Percentiles rank a stretch among this genome's conserved stretches.
Evolutionary conservation across 2,888 invertebrate genomes (phyloP).

Genomic region (Drosophila acutilabella): DNA sequence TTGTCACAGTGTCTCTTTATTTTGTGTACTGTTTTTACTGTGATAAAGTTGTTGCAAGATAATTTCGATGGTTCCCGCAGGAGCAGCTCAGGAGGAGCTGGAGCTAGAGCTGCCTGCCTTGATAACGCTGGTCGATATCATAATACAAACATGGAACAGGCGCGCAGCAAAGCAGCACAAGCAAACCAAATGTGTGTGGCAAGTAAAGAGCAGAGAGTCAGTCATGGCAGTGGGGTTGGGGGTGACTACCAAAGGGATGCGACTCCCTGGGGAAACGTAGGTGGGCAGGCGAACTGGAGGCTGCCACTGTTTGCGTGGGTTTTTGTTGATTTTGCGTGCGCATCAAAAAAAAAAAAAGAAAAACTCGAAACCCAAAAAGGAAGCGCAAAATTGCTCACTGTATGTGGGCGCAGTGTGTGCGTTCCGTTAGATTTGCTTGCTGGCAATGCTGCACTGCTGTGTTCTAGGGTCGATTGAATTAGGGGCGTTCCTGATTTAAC

Average conservation of each 20-base stretch:
- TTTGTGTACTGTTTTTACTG: slow-evolving; percentile 27
- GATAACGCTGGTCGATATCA: slow-evolving; percentile 80
- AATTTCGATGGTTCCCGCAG: slow-evolving; percentile 64
- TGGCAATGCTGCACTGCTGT: slow-evolving; percentile 71
- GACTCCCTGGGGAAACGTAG: slow-evolving; percentile 2
- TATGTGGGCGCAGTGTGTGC: slow-evolving; percentile 28
- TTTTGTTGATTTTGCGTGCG: slow-evolving; percentile 65
- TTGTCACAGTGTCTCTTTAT: slow-evolving; percentile 51
- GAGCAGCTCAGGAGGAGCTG: slow-evolving; percentile 15
- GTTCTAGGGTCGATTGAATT: slow-evolving; percentile 71
- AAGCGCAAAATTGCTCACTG: not conserved
- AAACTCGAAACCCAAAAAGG: not conserved
- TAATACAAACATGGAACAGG: slow-evolving; percentile 79
- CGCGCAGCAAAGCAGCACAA: slow-evolving; percentile 61
- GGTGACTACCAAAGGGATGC: not conserved
- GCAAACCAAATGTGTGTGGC: slow-evolving; percentile 37
- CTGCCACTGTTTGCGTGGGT: slow-evolving; percentile 67
- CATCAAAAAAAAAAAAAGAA: slow-evolving; percentile 19
- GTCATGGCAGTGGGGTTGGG: too few species aligned
- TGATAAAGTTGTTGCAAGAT: slow-evolving; percentile 77
- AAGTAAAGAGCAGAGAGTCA: too few species aligned
- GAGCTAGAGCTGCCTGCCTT: slow-evolving; percentile 15
- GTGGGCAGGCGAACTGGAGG: slow-evolving; percentile 13
- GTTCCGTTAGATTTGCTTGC: slow-evolving; percentile 54
- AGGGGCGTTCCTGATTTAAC: slow-evolving; percentile 64